Percentiles rank a stretch among this genome's conserved stretches.
These are phyloP conservation scores for Priocnemis perturbator DNA, from an alignment of 2,888 invertebrate genomes.

Conservation along the genomic window DNA sequence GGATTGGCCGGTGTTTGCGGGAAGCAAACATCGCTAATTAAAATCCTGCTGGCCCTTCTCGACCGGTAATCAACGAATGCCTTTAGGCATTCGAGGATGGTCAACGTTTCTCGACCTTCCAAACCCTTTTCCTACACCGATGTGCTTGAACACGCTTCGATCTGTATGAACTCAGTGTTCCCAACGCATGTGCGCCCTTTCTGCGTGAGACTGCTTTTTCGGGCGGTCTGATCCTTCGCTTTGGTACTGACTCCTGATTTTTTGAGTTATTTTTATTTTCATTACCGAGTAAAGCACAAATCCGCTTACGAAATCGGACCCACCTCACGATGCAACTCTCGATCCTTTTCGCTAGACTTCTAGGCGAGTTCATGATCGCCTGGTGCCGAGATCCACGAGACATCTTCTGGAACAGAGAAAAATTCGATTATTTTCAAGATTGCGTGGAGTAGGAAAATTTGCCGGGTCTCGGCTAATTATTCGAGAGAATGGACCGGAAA, in stretches of 20 bases:
- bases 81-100: conserved; percentile 68
- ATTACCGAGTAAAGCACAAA: no score
- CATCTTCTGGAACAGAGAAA: conserved; percentile 38
- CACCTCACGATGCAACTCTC: conserved; percentile 52
- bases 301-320: conserved; percentile 13
- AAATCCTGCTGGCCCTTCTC: conserved; percentile 69
- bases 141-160: conserved; percentile 10
- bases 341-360: conserved; percentile 45
- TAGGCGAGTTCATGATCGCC: conserved; percentile 27
- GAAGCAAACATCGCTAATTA: conserved; percentile 73
- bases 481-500: conserved; percentile 3
- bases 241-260: no score
- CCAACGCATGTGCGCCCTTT: not conserved
- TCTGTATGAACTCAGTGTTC: conserved; percentile 24
- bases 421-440: not conserved
- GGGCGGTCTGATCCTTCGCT: not conserved
- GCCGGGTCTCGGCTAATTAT: not conserved
- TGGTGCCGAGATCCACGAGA: conserved; percentile 12
- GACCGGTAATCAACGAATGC: conserved; percentile 72
- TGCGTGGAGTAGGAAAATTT: no score
- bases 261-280: no score
- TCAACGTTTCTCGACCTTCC: conserved; percentile 61
- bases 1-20: conserved; percentile 68
- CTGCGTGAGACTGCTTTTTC: no score
- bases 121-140: conserved; percentile 32